Base-by-base conservation (phyloP, 1,140 invertebrate species). In the Heliconius hermathena region DNA sequence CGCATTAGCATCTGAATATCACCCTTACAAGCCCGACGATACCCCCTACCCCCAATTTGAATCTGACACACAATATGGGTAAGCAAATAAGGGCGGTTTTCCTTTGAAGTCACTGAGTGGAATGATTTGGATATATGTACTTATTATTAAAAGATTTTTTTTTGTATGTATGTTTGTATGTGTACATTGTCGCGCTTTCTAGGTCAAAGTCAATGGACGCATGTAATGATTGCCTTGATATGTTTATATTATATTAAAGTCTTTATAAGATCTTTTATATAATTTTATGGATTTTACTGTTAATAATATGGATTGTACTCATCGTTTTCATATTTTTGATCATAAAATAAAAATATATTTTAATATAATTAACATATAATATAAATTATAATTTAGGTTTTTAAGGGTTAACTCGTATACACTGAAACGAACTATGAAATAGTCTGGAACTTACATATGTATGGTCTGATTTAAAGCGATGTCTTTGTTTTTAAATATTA, bases 81-180 rank as follows among this genome's bases (percentile, higher is more conserved):
- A 60, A 29, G n/a, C 71, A 73, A 18, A 80, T 66, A 83, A 76
- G 70, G 72, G 46, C 66, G 22, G 76, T 78, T 76, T 78, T 76
- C 60, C 78, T 29, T 20, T 78, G 76, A 9, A 74, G 60, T 60
- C 26, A 71, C 18, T 26, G 60, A 74, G 49, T 74, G 70, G 74
- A 81, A 83, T 79, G 60, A 76, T 83, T 81, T 77, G 75, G 75
- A 72, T 79, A 66, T 66, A 66, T 66, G 60, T 80, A 83, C 81
- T 83, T 83, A 81, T 81, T 83, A 83, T 81, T 83, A 79, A 79
- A 78, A 80, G 75, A 77, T 76, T 66, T 46, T 46, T 46, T 46
- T 46, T 29, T 16, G 22, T 66, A 66, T 4, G 54, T 22, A 11
- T 22, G 41, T 52, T 20, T 52, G 60, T 66, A 83, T 71, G 82